Evolutionary conservation across 1,140 invertebrate species (phyloP).

Genomic region (Drosophila melanogaster): Release_6_plus_ISO1_MT NT_033779.5:10558001-10558500

Average conservation of each 20-base stretch:
- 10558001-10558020: slow-evolving; percentile 54
- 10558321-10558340: slow-evolving; percentile 36
- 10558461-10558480: slow-evolving; percentile 4
- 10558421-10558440: slow-evolving; percentile 40
- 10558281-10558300: slow-evolving; percentile 70
- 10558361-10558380: slow-evolving; percentile 56
- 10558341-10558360: slow-evolving; percentile 1
- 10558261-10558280: slow-evolving; percentile 7
- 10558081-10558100: slow-evolving; percentile 37
- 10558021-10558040: slow-evolving; percentile 48
- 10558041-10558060: not conserved
- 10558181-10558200: slow-evolving; percentile 18
- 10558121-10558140: slow-evolving; percentile 18
- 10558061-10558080: slow-evolving; percentile 41
- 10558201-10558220: slow-evolving; percentile 49
- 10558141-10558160: slow-evolving; percentile 44
- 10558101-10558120: slow-evolving; percentile 24
- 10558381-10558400: slow-evolving; percentile 64
- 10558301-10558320: slow-evolving; percentile 62
- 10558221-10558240: slow-evolving; percentile 54
- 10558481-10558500: slow-evolving; percentile 70
- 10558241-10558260: slow-evolving; percentile 41
- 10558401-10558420: not conserved
- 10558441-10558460: slow-evolving; percentile 56
- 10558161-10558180: slow-evolving; percentile 71